These are phyloP conservation scores for Eubucco bourcierii DNA, from an alignment of 2,113 vertebrate species.

Conservation along the genomic window DNA sequence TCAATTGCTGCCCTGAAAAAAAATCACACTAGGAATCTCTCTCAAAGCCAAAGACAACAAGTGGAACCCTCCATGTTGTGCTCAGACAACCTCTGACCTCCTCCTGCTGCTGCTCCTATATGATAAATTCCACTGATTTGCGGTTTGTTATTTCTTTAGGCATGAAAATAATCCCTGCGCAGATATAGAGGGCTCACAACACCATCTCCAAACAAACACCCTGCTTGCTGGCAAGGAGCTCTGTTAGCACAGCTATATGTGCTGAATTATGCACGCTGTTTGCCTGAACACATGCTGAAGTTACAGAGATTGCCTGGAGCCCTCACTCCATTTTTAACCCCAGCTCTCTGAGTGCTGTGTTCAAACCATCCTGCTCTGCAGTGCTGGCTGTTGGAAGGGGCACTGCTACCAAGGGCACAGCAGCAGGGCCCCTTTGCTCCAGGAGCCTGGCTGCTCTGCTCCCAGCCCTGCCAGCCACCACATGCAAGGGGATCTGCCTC, in stretches of 20 bases:
- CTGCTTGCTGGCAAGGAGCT: neutral
- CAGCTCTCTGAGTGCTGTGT: accelerated
- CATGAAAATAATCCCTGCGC: conserved; percentile 9
- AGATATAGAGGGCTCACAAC: neutral
- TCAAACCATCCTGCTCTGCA: neutral
- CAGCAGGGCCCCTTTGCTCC: neutral
- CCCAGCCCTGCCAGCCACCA: neutral
- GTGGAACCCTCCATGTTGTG: neutral
- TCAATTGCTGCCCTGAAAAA: neutral
- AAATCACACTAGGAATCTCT: neutral
- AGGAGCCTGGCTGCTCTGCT: neutral
- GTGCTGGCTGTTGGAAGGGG: neutral
- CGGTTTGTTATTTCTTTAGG: neutral
- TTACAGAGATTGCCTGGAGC: neutral
- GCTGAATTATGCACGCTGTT: neutral
- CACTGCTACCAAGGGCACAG: neutral
- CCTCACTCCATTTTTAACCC: neutral
- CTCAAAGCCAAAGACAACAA: conserved; percentile 27
- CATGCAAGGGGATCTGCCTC: neutral
- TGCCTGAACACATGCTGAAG: neutral
- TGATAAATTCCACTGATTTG: neutral
- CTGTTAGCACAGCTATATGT: neutral
- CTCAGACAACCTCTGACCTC: neutral
- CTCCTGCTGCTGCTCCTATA: neutral
- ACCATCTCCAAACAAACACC: conserved; percentile 36